Percentiles rank a stretch among this genome's conserved stretches.
Evolutionary conservation across 2,888 invertebrate genomes (phyloP).

Genomic region (Drosophila eohydei): DNA sequence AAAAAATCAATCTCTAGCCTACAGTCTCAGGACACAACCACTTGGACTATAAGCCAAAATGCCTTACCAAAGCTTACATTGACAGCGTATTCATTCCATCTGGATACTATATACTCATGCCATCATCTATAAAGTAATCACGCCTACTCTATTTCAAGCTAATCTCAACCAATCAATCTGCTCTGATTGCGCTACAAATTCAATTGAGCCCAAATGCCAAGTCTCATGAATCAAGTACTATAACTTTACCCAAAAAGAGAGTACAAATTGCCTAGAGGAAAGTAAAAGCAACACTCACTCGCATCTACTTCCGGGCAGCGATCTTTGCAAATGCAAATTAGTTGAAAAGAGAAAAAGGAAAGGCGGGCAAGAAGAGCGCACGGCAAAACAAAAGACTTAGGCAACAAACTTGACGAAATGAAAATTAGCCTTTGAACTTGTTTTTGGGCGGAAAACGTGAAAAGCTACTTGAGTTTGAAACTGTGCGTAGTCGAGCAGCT

Average conservation of each 20-base stretch:
- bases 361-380: conserved; percentile 18
- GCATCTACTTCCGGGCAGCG: conserved; percentile 67
- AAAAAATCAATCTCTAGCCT: no score
- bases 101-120: background rate
- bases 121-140: background rate
- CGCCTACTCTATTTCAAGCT: no score
- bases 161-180: background rate
- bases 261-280: conserved; percentile 21
- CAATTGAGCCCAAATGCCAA: background rate
- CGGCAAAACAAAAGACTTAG: conserved; percentile 62
- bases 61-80: no score
- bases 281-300: conserved; percentile 40
- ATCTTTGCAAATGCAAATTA: conserved; percentile 63
- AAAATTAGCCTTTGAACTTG: conserved; percentile 70
- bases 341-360: conserved; percentile 45
- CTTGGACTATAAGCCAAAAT: background rate
- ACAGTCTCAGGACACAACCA: no score
- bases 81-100: background rate
- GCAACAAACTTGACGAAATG: conserved; percentile 73
- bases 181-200: background rate
- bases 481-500: conserved; percentile 19
- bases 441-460: conserved; percentile 12
- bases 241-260: conserved; percentile 22
- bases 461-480: conserved; percentile 13
- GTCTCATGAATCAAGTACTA: conserved; percentile 3